Evolutionary conservation across 2,797 vertebrate species (phyloP).

Genomic region (Chaetophractus vellerosus): DNA sequence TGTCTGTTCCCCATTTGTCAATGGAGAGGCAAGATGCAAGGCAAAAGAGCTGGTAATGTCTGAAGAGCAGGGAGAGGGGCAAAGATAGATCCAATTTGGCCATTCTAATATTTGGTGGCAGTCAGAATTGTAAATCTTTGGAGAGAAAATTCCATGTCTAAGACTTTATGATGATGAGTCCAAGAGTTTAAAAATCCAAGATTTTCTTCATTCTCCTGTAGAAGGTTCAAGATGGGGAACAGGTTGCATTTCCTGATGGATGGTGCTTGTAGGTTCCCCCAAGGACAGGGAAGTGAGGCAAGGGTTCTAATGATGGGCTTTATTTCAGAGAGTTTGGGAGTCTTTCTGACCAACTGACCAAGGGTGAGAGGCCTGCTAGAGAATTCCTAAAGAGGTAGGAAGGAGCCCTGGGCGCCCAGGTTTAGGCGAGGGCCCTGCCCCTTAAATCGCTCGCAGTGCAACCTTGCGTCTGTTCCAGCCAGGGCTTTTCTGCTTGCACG

Average conservation of each 20-base stretch:
- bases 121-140: neutral
- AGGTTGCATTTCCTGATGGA: neutral
- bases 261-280: neutral
- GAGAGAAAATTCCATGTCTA: neutral
- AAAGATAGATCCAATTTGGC: neutral
- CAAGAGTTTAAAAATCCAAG: neutral
- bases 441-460: accelerated
- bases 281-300: neutral
- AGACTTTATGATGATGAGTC: neutral
- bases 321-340: neutral
- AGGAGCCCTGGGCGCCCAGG: neutral
- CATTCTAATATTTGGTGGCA: neutral
- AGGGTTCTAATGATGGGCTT: neutral
- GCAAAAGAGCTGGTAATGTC: neutral
- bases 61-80: neutral
- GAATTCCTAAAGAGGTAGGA: neutral
- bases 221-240: neutral
- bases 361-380: neutral
- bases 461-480: neutral
- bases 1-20: neutral
- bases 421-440: no score
- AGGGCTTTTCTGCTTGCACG: neutral
- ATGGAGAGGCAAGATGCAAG: neutral
- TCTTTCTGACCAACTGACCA: neutral
- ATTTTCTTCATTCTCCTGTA: neutral